These are phyloP conservation scores for Himalopsyche kuldschensis DNA, from an alignment of 2,888 invertebrate species.

Conservation along the genomic window DNA sequence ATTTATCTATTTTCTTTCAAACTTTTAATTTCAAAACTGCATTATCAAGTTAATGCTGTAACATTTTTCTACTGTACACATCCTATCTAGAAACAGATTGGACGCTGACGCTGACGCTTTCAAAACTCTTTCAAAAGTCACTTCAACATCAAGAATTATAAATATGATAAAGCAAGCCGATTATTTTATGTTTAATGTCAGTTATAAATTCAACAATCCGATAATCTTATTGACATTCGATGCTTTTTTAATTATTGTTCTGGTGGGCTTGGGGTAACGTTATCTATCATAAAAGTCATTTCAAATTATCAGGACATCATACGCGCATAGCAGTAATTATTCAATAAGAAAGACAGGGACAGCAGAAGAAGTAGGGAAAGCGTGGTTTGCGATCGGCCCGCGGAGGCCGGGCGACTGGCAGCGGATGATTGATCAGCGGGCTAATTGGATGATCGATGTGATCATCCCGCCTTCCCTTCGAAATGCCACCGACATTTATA, in stretches of 20 bases:
- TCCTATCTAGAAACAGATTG: too few relatives aligned
- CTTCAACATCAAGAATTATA: too few relatives aligned
- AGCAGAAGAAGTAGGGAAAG: constrained; percentile 7
- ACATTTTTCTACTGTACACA: too few relatives aligned
- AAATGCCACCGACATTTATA: constrained; percentile 2
- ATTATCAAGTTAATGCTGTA: too few relatives aligned
- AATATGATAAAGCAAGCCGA: too few relatives aligned
- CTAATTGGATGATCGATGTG: constrained; percentile 71
- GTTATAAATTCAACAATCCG: too few relatives aligned
- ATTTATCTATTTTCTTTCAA: too few relatives aligned
- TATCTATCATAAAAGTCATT: constrained; percentile 20
- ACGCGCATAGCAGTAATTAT: constrained; percentile 32
- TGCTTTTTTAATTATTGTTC: background rate
- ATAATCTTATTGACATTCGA: too few relatives aligned
- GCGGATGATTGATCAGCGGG: constrained; percentile 65
- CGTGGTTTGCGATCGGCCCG: constrained; percentile 18
- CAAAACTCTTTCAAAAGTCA: too few relatives aligned
- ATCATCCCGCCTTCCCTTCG: constrained; percentile 39
- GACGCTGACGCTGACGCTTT: too few relatives aligned
- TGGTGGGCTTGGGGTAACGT: background rate
- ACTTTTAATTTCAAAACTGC: too few relatives aligned
- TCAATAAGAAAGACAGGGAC: constrained; percentile 36
- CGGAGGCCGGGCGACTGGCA: constrained; percentile 31
- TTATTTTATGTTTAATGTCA: too few relatives aligned
- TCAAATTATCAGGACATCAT: constrained; percentile 23